phyloP scores from a whole-genome alignment of 1,140 invertebrate genomes.

The Papilio polyxenes region DNA sequence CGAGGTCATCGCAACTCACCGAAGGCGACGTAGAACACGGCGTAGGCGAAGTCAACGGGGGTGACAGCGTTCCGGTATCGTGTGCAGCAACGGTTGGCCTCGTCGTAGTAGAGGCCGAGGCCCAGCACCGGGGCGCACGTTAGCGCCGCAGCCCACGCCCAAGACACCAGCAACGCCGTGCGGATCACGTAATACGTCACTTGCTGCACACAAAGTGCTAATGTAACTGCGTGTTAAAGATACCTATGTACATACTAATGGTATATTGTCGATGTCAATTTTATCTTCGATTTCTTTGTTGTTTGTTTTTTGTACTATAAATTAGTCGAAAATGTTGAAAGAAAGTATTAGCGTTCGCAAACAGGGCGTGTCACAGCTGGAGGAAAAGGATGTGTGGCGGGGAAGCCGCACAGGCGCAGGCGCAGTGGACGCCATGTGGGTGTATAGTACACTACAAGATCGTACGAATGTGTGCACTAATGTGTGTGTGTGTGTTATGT shows the following conservation, averaged over 20 bases:
- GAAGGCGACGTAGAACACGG: conserved; percentile 88
- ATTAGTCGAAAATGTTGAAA: background rate
- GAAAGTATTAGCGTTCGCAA: background rate
- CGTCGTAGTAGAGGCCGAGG: conserved; percentile 89
- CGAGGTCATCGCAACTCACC: conserved; percentile 79
- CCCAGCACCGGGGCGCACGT: conserved; percentile 89
- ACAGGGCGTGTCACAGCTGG: background rate
- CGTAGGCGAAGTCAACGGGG: conserved; percentile 86
- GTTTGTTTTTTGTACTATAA: background rate
- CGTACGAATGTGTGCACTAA: too few species aligned
- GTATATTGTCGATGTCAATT: background rate
- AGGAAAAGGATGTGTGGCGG: background rate
- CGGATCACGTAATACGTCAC: conserved; percentile 90
- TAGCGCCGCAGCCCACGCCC: conserved; percentile 85
- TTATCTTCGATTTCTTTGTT: background rate
- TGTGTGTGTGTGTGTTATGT: too few species aligned
- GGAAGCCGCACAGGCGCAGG: background rate
- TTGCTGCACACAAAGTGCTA: conserved; percentile 81
- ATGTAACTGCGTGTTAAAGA: too few species aligned
- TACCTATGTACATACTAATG: background rate
- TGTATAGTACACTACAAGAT: too few species aligned
- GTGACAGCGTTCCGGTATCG: conserved; percentile 87
- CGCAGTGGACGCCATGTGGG: background rate
- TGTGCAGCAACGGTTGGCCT: conserved; percentile 79
- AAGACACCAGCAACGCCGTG: conserved; percentile 85